Conservation (phyloP, 2,113 vertebrate species). For the Phylloscopus trochilus region DNA sequence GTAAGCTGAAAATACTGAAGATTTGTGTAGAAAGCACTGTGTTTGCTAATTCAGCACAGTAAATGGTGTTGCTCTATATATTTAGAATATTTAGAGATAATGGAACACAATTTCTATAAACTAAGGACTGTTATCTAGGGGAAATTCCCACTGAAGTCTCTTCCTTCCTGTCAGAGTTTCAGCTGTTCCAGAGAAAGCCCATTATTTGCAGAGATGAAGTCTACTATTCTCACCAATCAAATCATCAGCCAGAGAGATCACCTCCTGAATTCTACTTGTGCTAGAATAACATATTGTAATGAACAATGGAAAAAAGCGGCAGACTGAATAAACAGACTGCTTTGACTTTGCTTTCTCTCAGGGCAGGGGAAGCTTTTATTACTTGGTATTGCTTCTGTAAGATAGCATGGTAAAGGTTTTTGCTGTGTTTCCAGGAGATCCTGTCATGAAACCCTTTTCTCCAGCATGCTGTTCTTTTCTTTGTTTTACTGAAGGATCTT, state of each 20-base stretch:
- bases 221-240: slow-evolving; percentile 33
- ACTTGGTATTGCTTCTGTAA: not conserved
- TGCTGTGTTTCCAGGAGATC: not conserved
- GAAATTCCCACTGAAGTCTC: slow-evolving; percentile 73
- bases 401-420: slow-evolving; percentile 2
- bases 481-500: not conserved
- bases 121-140: slow-evolving; percentile 67
- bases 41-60: slow-evolving; percentile 32
- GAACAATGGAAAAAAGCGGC: slow-evolving; percentile 51
- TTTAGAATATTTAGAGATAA: slow-evolving; percentile 52
- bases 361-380: not conserved
- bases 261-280: slow-evolving; percentile 40
- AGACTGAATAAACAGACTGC: slow-evolving; percentile 58
- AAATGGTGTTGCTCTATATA: not conserved
- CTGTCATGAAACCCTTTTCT: not conserved
- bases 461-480: not conserved
- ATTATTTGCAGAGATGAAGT: slow-evolving; percentile 43
- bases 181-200: slow-evolving; percentile 53
- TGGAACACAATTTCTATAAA: slow-evolving; percentile 64
- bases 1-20: not conserved
- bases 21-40: not conserved
- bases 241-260: not conserved
- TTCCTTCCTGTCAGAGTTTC: slow-evolving; percentile 75
- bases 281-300: slow-evolving; percentile 59
- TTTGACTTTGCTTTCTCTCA: not conserved